phyloP scores from a whole-genome alignment of 1,140 invertebrate species.

The Drosophila trapezifrons region DNA sequence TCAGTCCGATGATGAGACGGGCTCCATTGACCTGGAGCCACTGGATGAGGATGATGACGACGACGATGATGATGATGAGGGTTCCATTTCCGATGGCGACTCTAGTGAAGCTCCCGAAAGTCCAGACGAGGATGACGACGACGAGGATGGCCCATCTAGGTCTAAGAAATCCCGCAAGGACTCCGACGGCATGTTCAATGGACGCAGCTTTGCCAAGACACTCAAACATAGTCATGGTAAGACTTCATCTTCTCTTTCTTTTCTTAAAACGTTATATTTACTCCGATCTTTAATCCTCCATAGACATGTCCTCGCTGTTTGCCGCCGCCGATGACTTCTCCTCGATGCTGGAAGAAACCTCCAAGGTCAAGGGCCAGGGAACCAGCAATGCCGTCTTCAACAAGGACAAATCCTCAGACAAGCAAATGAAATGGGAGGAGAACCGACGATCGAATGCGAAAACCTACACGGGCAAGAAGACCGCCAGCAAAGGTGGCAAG shows the following conservation, averaged over 20 bases:
- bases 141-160: slow-evolving; percentile 66
- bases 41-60: slow-evolving; percentile 32
- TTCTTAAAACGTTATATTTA: neutral
- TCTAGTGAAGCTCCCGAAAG: slow-evolving; percentile 60
- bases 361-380: slow-evolving; percentile 87
- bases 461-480: slow-evolving; percentile 66
- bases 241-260: neutral
- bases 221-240: slow-evolving; percentile 76
- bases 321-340: slow-evolving; percentile 91
- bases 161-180: slow-evolving; percentile 83
- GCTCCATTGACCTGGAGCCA: slow-evolving; percentile 69
- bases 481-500: slow-evolving; percentile 33
- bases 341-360: slow-evolving; percentile 88
- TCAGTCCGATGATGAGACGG: slow-evolving; percentile 76
- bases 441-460: slow-evolving; percentile 84
- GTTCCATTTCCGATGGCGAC: slow-evolving; percentile 46
- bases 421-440: slow-evolving; percentile 89
- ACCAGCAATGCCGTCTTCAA: slow-evolving; percentile 87
- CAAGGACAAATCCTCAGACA: slow-evolving; percentile 87
- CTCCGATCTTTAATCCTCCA: slow-evolving; percentile 3
- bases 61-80: slow-evolving; percentile 71
- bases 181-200: slow-evolving; percentile 17
- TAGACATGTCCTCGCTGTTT: slow-evolving; percentile 86
- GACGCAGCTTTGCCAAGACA: slow-evolving; percentile 71
- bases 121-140: slow-evolving; percentile 62